phyloP scores from a whole-genome alignment of 64 coral and sea anemone genomes.

The Stichodactyla helianthus region DNA sequence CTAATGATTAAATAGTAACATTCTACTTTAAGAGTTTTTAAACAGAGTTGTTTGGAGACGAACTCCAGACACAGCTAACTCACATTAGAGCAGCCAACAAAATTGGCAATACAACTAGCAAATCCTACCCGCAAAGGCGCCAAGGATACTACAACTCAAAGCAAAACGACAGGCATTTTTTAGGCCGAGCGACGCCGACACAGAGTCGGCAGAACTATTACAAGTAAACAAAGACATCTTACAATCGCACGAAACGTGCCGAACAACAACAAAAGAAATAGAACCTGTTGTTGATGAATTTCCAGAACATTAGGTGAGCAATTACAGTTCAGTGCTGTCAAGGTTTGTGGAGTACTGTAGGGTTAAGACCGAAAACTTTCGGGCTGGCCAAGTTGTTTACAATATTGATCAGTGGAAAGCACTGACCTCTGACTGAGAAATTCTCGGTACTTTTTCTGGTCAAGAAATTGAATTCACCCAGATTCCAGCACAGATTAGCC shows the following conservation, averaged over 20 bases:
- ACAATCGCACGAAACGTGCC: constrained; percentile 24
- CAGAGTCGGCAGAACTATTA: constrained; percentile 18
- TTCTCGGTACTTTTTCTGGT: neutral
- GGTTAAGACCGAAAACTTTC: neutral
- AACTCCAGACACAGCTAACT: constrained; percentile 33
- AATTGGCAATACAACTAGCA: constrained; percentile 25
- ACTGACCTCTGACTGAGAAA: constrained; percentile 22
- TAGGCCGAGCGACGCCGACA: neutral
- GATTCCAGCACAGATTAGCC: neutral
- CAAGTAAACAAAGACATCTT: neutral
- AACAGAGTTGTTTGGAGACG: constrained; percentile 36
- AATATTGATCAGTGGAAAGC: neutral
- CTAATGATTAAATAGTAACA: no score
- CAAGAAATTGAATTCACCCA: constrained; percentile 9
- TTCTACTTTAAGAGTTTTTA: no score
- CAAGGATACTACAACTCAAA: neutral
- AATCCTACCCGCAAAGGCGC: neutral
- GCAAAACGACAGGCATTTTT: constrained; percentile 1
- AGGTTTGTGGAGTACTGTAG: constrained; percentile 24
- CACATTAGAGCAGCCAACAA: constrained; percentile 26
- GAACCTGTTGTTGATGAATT: no score
- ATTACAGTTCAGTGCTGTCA: neutral
- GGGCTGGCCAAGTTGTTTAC: neutral
- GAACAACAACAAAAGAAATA: neutral
- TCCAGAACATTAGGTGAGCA: neutral